Evolutionary conservation across 2,797 vertebrate species (phyloP).

Genomic region (Diglossa cyanea): DNA sequence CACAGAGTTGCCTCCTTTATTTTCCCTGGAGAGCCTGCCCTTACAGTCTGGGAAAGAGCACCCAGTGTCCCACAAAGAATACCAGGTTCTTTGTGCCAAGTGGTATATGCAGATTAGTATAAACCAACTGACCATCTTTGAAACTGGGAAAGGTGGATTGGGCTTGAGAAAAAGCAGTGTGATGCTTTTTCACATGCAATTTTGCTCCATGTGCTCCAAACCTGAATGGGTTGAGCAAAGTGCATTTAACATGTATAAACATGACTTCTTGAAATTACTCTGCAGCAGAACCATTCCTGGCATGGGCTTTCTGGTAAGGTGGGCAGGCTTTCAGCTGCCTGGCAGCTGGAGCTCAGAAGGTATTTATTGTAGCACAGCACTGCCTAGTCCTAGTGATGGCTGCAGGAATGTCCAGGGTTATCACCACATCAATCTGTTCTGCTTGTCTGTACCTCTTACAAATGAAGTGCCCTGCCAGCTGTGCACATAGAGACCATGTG

Average conservation of each 20-base stretch:
- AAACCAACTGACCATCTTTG: neutral
- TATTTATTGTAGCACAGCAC: neutral
- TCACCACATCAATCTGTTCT: neutral
- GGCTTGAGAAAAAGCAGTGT: neutral
- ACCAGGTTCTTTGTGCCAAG: neutral
- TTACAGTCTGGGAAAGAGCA: neutral
- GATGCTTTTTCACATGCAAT: neutral
- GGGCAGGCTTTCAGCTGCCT: neutral
- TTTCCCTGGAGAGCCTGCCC: neutral
- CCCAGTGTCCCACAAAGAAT: neutral
- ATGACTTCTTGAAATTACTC: neutral
- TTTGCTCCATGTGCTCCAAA: neutral
- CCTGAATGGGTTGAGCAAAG: neutral
- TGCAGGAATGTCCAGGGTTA: neutral
- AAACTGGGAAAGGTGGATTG: neutral
- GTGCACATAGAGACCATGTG: rapidly evolving
- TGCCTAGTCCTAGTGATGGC: neutral
- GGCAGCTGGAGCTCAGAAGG: neutral
- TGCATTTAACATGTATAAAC: neutral
- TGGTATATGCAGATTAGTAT: neutral
- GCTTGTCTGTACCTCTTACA: neutral
- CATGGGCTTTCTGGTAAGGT: neutral
- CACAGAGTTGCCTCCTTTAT: neutral
- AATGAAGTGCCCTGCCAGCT: neutral
- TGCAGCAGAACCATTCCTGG: neutral